Percentiles rank a stretch among this genome's conserved stretches.
Conservation (phyloP, 1,140 invertebrate species). For the Brachionus paranguensis region DNA sequence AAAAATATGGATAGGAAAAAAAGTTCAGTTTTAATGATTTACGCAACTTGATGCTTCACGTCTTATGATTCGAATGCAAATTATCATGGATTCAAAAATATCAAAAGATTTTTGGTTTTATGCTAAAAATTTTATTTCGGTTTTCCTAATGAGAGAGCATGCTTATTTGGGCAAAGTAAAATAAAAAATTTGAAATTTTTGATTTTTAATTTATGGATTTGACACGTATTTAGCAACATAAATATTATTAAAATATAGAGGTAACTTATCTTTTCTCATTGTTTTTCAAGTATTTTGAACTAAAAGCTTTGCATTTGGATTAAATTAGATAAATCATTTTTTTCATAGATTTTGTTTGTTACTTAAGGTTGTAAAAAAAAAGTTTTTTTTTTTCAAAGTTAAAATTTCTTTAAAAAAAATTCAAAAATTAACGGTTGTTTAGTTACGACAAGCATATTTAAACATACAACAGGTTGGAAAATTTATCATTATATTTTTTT, state of each 20-base stretch:
- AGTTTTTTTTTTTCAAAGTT: neutral
- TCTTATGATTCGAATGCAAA: constrained; percentile 34
- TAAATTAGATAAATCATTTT: constrained; percentile 38
- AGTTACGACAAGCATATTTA: constrained; percentile 29
- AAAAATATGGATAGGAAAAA: neutral
- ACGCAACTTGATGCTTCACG: neutral
- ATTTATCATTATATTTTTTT: constrained; percentile 36
- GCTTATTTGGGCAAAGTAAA: neutral
- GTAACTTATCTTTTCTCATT: constrained; percentile 29
- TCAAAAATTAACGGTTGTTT: constrained; percentile 32
- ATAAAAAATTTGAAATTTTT: constrained; percentile 16
- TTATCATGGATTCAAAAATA: constrained; percentile 21
- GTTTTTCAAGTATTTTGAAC: neutral
- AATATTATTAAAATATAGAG: constrained; percentile 16
- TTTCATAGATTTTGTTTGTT: neutral
- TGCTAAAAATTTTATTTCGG: neutral
- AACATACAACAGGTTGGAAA: neutral
- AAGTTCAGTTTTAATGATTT: neutral
- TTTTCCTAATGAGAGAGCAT: constrained; percentile 24
- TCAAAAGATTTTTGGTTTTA: neutral
- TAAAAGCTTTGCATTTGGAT: constrained; percentile 14
- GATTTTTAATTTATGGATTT: constrained; percentile 38
- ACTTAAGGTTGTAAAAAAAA: neutral
- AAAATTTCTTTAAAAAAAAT: neutral
- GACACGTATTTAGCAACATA: constrained; percentile 27